Evolutionary conservation across 2,888 invertebrate genomes (phyloP).

Genomic region (Dryobotodes eremita): DNA sequence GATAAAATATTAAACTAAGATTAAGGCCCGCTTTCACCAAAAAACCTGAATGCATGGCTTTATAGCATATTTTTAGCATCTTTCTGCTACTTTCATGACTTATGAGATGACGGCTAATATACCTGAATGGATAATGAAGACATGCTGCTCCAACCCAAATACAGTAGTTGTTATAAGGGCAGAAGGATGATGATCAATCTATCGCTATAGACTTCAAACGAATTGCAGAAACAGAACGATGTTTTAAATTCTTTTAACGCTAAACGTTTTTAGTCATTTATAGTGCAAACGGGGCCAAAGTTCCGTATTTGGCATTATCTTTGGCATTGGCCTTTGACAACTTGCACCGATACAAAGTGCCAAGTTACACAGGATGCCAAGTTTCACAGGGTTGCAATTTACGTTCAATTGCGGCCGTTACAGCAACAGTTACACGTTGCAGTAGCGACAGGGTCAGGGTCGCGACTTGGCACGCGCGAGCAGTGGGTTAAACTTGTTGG

Average conservation of each 20-base stretch:
- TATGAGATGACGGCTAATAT: not conserved
- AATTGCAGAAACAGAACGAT: not conserved
- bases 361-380: constrained; percentile 11
- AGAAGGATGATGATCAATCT: not conserved
- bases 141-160: not conserved
- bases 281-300: not conserved
- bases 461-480: constrained; percentile 10
- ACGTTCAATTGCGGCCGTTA: constrained; percentile 6
- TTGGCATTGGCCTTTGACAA: constrained; percentile 16
- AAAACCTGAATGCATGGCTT: not conserved
- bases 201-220: not conserved
- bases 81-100: not conserved
- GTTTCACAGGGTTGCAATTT: not conserved
- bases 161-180: not conserved
- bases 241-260: not conserved
- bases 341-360: not conserved
- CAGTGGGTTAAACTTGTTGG: constrained; percentile 31
- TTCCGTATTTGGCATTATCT: not conserved
- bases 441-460: constrained; percentile 46
- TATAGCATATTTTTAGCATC: not conserved
- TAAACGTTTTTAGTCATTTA: not conserved
- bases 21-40: not conserved
- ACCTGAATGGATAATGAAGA: not conserved
- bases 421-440: constrained; percentile 44
- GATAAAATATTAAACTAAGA: not conserved